Conservation (phyloP, 2,113 vertebrate species). For the Datnioides undecimradiatus region DNA sequence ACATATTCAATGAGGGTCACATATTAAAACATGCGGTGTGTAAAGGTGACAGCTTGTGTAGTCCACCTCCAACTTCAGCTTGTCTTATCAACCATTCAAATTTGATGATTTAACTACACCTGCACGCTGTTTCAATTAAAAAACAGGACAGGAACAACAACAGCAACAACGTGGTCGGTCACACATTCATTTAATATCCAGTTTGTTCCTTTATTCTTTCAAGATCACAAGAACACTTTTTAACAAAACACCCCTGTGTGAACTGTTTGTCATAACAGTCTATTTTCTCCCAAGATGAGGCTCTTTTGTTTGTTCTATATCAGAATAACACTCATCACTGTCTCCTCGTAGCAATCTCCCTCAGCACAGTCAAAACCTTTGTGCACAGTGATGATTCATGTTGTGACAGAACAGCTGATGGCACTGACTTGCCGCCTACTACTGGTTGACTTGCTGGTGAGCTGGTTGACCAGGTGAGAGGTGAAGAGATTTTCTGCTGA, state of each 20-base stretch:
- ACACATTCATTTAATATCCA: neutral
- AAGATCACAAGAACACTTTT: neutral
- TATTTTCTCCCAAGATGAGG: slow-evolving; percentile 22
- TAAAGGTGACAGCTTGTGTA: neutral
- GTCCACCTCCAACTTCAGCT: neutral
- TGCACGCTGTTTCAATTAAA: neutral
- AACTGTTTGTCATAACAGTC: neutral
- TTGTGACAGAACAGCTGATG: neutral
- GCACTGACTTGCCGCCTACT: slow-evolving; percentile 1
- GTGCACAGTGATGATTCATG: slow-evolving; percentile 22
- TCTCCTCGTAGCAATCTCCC: neutral
- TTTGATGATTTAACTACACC: neutral
- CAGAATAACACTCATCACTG: slow-evolving; percentile 12
- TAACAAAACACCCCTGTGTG: neutral
- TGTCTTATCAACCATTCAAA: too few species aligned
- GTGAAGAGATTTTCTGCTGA: slow-evolving; percentile 16
- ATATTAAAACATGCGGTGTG: neutral
- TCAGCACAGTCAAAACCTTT: slow-evolving; percentile 3
- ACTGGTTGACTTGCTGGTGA: neutral
- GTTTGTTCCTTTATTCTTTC: neutral
- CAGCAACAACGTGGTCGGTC: neutral
- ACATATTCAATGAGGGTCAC: neutral
- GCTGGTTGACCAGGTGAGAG: neutral
- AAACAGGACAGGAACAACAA: neutral
- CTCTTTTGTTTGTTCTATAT: slow-evolving; percentile 20